phyloP scores from a whole-genome alignment of 2,797 vertebrate species.

The Uromys caudimaculatus region DNA sequence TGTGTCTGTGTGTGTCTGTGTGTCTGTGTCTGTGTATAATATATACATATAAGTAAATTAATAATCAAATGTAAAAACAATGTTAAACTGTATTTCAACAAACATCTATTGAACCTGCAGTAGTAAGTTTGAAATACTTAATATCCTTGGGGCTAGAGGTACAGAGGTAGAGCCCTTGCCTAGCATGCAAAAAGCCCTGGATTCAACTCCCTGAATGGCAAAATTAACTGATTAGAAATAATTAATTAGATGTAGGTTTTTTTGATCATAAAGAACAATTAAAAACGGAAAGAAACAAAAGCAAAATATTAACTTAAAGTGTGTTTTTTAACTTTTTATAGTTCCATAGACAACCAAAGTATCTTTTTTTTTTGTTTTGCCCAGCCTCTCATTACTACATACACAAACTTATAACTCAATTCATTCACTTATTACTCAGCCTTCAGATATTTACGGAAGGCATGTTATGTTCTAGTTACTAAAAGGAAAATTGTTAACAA shows the following conservation, averaged over 20 bases:
- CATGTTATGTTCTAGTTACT: neutral
- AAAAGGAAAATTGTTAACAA: neutral
- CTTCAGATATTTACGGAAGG: conserved; percentile 35
- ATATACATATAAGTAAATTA: neutral
- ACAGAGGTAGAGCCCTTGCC: no score
- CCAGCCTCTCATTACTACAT: neutral
- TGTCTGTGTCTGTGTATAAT: no score
- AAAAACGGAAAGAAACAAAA: neutral
- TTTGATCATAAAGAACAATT: neutral
- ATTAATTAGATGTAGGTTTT: neutral
- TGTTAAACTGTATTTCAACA: conserved; percentile 1
- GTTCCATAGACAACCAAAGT: neutral
- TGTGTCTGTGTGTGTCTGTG: no score
- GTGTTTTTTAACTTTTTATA: conserved; percentile 2
- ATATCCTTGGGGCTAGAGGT: neutral
- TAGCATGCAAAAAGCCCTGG: neutral
- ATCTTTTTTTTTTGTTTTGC: neutral
- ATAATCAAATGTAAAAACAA: neutral
- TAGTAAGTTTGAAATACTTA: neutral
- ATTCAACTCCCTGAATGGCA: neutral
- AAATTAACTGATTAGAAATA: neutral
- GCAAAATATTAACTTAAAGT: conserved; percentile 20
- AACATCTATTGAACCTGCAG: neutral
- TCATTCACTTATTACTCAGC: neutral
- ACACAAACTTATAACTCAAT: conserved; percentile 26